Evolutionary conservation across 2,113 vertebrate genomes (phyloP), one percentile per base, ranked within the genome.

Genomic region (Hemiscyllium ocellatum): DNA sequence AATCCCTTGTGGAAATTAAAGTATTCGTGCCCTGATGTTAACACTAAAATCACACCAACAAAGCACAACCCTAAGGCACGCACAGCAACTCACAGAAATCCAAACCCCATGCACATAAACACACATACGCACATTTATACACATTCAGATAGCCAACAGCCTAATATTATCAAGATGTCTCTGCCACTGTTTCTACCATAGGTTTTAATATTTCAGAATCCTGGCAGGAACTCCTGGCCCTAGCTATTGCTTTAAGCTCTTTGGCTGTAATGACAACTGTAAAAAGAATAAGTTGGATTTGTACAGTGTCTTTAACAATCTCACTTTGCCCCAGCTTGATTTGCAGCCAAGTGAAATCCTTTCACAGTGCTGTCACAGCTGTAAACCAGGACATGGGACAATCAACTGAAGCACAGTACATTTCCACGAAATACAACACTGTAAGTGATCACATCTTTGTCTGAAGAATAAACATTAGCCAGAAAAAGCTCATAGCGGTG

Each of bases 1-100:
- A 93, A 93, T 61, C 17, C 89, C 61, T 93, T n/a, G 61, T n/a
- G 17, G 33, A 93, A 93, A 93, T 22, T 91, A 15, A 66, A 91
- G 61, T 19, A n/a, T 37, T 37, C 6, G 56, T 0, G n/a, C 61
- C 7, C 56, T 91, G 33, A 66, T n/a, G 17, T 93, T 93, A 93
- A 68, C 61, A 93, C 56, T 93, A 66, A 93, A n/a, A 66, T 93
- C 65, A 68, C 89, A 2, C 15, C 61, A 68, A 19, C 72, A 76
- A 76, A 76, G 29, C 29, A 76, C 24, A 76, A 26, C 86, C 61
- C 50, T 33, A 3, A 4, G 10, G 10, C 26, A 26, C 26, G 15
- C 8, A 61, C 50, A 26, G 50, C 29, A 4, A 24, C 52, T 13
- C 47, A 52, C 50, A 61, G 22, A 6, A 10, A 61, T 52, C 26